phyloP scores from a whole-genome alignment of 2,113 vertebrate genomes.

The Verasper variegatus region DNA sequence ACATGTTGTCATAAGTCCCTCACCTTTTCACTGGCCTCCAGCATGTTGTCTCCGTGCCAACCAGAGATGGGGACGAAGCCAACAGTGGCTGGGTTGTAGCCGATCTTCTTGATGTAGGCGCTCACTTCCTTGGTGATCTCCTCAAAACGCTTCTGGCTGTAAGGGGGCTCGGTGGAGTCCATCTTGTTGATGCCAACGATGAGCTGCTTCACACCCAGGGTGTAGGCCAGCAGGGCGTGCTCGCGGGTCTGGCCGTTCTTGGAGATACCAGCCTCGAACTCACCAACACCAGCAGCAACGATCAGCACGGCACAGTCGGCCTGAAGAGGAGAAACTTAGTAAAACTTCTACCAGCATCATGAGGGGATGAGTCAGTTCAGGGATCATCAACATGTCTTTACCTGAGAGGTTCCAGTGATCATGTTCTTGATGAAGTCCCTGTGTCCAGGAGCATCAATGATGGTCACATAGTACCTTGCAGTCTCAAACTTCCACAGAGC shows the following conservation, averaged over 20 bases:
- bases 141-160: slow-evolving; percentile 82
- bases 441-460: slow-evolving; percentile 86
- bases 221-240: slow-evolving; percentile 85
- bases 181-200: slow-evolving; percentile 86
- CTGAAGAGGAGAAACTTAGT: slow-evolving; percentile 50
- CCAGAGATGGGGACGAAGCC: slow-evolving; percentile 86
- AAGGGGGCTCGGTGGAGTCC: slow-evolving; percentile 86
- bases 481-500: slow-evolving; percentile 89
- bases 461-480: slow-evolving; percentile 84
- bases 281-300: slow-evolving; percentile 84
- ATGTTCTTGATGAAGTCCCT: slow-evolving; percentile 90
- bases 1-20: background rate
- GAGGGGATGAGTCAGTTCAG: background rate
- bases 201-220: slow-evolving; percentile 85
- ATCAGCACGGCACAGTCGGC: slow-evolving; percentile 86
- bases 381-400: slow-evolving; percentile 9
- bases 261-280: slow-evolving; percentile 87
- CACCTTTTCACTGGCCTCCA: slow-evolving; percentile 80
- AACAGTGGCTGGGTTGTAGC: slow-evolving; percentile 82
- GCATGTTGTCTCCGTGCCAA: slow-evolving; percentile 87
- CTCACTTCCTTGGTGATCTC: slow-evolving; percentile 86
- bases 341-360: background rate
- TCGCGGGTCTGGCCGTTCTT: slow-evolving; percentile 88
- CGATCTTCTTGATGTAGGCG: slow-evolving; percentile 87
- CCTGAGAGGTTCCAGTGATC: slow-evolving; percentile 88